Conservation (phyloP, 2,888 invertebrate species). For the Sarcophaga subvicina region DNA sequence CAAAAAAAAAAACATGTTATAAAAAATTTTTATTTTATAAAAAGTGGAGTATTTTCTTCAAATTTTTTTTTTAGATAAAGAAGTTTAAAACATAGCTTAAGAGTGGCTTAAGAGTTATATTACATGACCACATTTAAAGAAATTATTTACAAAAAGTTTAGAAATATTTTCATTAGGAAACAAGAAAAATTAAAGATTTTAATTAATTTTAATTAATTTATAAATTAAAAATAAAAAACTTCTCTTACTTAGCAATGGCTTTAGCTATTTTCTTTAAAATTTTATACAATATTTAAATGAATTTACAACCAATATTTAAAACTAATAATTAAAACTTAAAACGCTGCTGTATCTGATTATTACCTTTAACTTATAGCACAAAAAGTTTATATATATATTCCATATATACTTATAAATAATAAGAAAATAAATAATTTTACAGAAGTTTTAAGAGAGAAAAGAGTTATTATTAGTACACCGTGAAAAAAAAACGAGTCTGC, state of each 20-base stretch:
- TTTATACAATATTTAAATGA: conserved; percentile 12
- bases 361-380: conserved; percentile 47
- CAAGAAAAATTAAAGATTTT: no score
- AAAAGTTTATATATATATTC: conserved; percentile 24
- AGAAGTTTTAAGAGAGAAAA: neutral
- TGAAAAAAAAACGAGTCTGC: conserved; percentile 49
- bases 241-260: conserved; percentile 17
- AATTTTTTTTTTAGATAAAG: neutral
- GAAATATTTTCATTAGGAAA: neutral
- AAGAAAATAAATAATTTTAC: no score
- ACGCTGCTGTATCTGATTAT: conserved; percentile 42
- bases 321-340: neutral
- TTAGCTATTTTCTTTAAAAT: conserved; percentile 32
- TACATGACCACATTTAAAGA: conserved; percentile 22
- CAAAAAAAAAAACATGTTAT: neutral
- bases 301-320: conserved; percentile 39
- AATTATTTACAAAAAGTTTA: conserved; percentile 43
- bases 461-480: conserved; percentile 41
- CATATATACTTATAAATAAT: no score
- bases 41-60: neutral
- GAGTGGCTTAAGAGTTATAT: conserved; percentile 18
- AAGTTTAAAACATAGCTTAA: neutral
- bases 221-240: neutral
- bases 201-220: no score
- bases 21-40: neutral